Evolutionary conservation across 2,888 invertebrate genomes (phyloP).

Genomic region (Tortrix viridana): DNA sequence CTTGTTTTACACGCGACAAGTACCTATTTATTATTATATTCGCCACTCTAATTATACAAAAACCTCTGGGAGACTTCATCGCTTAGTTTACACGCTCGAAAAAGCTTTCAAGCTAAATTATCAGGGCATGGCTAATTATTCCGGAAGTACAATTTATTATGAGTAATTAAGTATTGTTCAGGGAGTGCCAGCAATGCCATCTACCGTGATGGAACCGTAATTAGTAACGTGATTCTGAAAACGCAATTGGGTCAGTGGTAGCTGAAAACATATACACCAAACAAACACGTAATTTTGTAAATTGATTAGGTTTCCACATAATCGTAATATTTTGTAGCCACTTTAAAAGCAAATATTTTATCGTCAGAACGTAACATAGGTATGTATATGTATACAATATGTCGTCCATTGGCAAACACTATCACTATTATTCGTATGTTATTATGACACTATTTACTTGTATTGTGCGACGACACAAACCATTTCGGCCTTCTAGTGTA

Average conservation of each 20-base stretch:
- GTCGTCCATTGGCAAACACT: too few species aligned
- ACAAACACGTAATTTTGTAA: too few species aligned
- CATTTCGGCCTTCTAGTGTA: too few species aligned
- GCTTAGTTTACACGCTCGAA: constrained; percentile 21
- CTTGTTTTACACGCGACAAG: background rate
- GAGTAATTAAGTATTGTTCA: constrained; percentile 22
- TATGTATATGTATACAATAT: too few species aligned
- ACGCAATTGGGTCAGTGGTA: background rate
- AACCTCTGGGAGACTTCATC: constrained; percentile 18
- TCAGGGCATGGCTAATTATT: constrained; percentile 24
- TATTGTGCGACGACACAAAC: too few species aligned
- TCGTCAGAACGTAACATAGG: too few species aligned
- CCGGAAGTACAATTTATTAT: constrained; percentile 23
- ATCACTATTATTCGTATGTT: too few species aligned
- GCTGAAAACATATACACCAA: too few species aligned
- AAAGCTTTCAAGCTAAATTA: constrained; percentile 30
- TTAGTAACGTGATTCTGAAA: constrained; percentile 8
- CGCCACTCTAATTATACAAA: constrained; percentile 9
- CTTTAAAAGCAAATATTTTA: too few species aligned
- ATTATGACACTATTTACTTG: too few species aligned
- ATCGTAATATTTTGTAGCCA: too few species aligned
- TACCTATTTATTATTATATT: constrained; percentile 22
- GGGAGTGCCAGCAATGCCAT: constrained; percentile 17
- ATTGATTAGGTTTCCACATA: too few species aligned
- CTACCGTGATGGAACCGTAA: constrained; percentile 11